These are phyloP conservation scores for Tetraodon nigroviridis DNA, from an alignment of 2,113 vertebrate genomes.

Conservation along the genomic window DNA sequence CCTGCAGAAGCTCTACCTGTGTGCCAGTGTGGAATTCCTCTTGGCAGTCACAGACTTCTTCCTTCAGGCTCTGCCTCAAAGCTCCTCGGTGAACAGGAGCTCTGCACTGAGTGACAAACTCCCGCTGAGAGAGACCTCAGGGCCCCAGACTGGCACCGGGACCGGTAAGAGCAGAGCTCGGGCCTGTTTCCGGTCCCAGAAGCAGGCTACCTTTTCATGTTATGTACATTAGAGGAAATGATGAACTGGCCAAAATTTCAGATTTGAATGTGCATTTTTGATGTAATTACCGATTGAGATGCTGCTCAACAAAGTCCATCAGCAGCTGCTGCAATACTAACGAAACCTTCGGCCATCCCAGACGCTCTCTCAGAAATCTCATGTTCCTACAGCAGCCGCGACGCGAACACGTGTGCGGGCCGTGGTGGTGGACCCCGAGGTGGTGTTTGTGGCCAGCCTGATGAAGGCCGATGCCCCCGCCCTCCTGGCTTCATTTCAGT, in stretches of 20 bases:
- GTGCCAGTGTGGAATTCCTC: slow-evolving; percentile 94
- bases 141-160: slow-evolving; percentile 53
- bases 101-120: slow-evolving; percentile 62
- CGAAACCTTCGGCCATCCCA: too few relatives aligned
- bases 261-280: too few relatives aligned
- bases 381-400: slow-evolving; percentile 12
- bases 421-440: slow-evolving; percentile 87
- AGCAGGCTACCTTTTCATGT: not conserved
- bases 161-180: slow-evolving; percentile 32
- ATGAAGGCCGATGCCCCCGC: slow-evolving; percentile 85
- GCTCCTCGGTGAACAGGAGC: accelerated
- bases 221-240: too few relatives aligned
- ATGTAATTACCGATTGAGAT: too few relatives aligned
- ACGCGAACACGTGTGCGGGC: slow-evolving; percentile 70
- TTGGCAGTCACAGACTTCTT: slow-evolving; percentile 93
- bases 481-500: slow-evolving; percentile 86
- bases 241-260: too few relatives aligned
- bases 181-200: not conserved
- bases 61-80: slow-evolving; percentile 74
- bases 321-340: too few relatives aligned
- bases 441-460: slow-evolving; percentile 92
- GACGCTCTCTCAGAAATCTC: too few relatives aligned
- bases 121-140: slow-evolving; percentile 67
- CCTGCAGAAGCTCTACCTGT: slow-evolving; percentile 88
- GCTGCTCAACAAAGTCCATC: too few relatives aligned